Evolutionary conservation across 2,113 vertebrate genomes (phyloP).

Genomic region (Actenoides hombroni): DNA sequence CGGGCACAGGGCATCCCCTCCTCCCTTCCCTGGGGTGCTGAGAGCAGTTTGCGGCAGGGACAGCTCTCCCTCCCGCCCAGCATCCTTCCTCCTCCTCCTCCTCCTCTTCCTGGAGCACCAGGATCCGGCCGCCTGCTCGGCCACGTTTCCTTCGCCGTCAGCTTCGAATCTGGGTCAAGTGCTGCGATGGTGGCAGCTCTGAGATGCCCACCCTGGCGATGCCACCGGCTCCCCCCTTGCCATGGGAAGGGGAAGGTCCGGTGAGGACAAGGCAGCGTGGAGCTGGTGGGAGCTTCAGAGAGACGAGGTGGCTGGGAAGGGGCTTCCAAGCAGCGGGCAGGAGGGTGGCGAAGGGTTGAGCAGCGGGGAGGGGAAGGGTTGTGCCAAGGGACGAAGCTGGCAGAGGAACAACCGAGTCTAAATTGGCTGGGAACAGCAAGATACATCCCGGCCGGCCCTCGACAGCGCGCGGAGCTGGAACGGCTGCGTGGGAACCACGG

Average conservation of each 20-base stretch:
- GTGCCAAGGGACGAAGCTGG: background rate
- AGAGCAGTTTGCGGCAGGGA: background rate
- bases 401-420: background rate
- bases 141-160: background rate
- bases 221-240: background rate
- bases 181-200: background rate
- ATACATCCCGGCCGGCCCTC: background rate
- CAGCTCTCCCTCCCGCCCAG: background rate
- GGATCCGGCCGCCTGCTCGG: background rate
- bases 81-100: background rate
- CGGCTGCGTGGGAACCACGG: background rate
- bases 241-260: background rate
- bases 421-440: background rate
- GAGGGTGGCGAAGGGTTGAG: background rate
- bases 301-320: background rate
- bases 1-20: background rate
- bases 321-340: background rate
- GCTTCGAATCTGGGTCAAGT: conserved; percentile 19
- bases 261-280: accelerated
- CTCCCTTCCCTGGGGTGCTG: background rate
- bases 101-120: background rate
- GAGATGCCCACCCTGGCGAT: background rate
- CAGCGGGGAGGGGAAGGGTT: background rate
- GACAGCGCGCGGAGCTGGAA: background rate
- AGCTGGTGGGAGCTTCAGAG: background rate